phyloP scores from a whole-genome alignment of 53 echinoderm and acorn worm genomes.

The Holothuria scabra region DNA sequence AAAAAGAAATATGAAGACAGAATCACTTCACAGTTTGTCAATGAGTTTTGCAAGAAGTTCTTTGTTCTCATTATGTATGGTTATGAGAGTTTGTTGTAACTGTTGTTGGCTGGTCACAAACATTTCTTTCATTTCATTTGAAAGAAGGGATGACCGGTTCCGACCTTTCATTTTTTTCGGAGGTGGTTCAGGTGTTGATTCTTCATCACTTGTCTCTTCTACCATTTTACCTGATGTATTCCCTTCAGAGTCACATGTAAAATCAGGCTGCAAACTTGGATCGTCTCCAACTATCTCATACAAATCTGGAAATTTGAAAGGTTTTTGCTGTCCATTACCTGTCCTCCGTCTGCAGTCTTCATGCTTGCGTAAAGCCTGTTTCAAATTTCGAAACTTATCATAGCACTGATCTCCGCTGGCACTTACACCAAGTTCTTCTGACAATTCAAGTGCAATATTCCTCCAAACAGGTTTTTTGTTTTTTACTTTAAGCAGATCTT shows the following conservation, averaged over 20 bases:
- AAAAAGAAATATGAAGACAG: not conserved
- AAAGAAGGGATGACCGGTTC: not conserved
- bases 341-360: not conserved
- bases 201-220: too few relatives aligned
- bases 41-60: constrained; percentile 6
- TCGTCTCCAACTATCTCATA: constrained; percentile 2
- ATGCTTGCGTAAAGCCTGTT: constrained; percentile 4
- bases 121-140: constrained; percentile 12
- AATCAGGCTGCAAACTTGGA: constrained; percentile 10
- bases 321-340: not conserved
- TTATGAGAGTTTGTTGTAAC: not conserved
- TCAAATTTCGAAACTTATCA: not conserved
- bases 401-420: constrained; percentile 5
- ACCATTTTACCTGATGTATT: not conserved
- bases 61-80: constrained; percentile 8
- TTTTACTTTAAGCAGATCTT: not conserved
- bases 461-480: constrained; percentile 12
- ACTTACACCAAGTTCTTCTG: not conserved
- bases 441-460: not conserved
- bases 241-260: constrained; percentile 11
- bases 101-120: not conserved
- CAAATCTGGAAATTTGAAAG: not conserved
- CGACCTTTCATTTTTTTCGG: not conserved
- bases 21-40: constrained; percentile 12
- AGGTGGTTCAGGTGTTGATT: not conserved